Percentiles rank a stretch among this genome's conserved stretches.
Conservation (phyloP, 1,140 invertebrate species). For the Hyposmocoma kahamanoa region DNA sequence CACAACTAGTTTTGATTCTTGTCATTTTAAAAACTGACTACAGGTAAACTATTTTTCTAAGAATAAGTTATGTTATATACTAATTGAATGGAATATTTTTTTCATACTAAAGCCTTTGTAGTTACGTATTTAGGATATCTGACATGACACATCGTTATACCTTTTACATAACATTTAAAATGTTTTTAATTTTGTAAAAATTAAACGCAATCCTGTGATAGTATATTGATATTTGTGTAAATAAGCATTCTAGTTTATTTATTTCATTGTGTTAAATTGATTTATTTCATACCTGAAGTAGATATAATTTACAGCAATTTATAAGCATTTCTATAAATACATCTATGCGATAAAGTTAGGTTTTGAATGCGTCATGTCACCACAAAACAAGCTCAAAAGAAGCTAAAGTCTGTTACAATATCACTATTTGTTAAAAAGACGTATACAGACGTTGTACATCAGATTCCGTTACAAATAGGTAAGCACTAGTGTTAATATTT, state of each 20-base stretch:
- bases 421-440: conserved; percentile 39
- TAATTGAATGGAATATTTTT: conserved; percentile 70
- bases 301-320: no score
- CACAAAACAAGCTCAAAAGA: conserved; percentile 30
- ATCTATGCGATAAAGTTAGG: no score
- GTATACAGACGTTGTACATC: conserved; percentile 72
- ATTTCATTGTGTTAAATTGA: no score
- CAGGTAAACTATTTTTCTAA: conserved; percentile 65
- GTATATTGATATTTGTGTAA: no score
- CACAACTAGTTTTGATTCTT: conserved; percentile 72
- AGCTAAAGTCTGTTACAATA: conserved; percentile 23
- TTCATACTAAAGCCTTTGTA: conserved; percentile 67
- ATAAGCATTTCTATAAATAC: no score
- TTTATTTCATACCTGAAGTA: no score
- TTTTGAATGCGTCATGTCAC: conserved; percentile 32
- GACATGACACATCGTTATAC: conserved; percentile 43
- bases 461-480: conserved; percentile 51
- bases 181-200: no score
- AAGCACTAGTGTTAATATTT: conserved; percentile 49
- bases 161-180: no score
- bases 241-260: no score
- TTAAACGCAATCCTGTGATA: no score
- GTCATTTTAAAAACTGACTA: conserved; percentile 69
- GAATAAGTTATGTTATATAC: conserved; percentile 71
- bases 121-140: conserved; percentile 62